Evolutionary conservation across 2,888 invertebrate genomes (phyloP).

Genomic region (Heliconius erato): DNA sequence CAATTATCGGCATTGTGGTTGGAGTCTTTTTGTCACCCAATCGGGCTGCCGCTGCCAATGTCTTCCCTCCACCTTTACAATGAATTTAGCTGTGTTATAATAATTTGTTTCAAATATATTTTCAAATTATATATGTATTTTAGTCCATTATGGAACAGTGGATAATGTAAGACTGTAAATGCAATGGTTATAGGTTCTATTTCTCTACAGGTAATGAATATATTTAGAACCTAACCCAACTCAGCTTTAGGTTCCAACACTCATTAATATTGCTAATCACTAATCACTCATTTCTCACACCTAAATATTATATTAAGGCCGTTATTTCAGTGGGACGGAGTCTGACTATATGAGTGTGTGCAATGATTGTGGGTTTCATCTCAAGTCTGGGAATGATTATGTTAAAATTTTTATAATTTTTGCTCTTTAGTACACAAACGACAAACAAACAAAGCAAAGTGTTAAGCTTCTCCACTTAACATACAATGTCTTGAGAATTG

Average conservation of each 20-base stretch:
- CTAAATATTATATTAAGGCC: not conserved
- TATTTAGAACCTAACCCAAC: no score
- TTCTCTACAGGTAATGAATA: not conserved
- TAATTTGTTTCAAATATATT: not conserved
- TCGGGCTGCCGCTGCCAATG: conserved; percentile 92
- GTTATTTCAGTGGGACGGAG: not conserved
- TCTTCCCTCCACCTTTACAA: conserved; percentile 92
- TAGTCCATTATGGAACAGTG: not conserved
- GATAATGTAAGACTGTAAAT: not conserved
- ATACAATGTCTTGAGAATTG: not conserved
- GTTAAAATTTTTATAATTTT: not conserved
- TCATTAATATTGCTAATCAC: not conserved
- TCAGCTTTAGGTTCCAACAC: not conserved
- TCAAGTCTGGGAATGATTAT: not conserved
- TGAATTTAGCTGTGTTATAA: not conserved
- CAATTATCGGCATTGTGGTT: conserved; percentile 62
- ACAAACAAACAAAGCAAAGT: not conserved
- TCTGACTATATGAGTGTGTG: not conserved
- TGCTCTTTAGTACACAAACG: not conserved
- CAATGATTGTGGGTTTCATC: not conserved
- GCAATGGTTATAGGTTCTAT: not conserved
- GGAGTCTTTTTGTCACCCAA: conserved; percentile 86
- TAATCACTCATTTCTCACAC: no score
- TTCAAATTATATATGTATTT: not conserved
- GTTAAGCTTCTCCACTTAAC: not conserved